phyloP scores from a whole-genome alignment of 2,888 invertebrate genomes.

The Standfussiana lucernea region DNA sequence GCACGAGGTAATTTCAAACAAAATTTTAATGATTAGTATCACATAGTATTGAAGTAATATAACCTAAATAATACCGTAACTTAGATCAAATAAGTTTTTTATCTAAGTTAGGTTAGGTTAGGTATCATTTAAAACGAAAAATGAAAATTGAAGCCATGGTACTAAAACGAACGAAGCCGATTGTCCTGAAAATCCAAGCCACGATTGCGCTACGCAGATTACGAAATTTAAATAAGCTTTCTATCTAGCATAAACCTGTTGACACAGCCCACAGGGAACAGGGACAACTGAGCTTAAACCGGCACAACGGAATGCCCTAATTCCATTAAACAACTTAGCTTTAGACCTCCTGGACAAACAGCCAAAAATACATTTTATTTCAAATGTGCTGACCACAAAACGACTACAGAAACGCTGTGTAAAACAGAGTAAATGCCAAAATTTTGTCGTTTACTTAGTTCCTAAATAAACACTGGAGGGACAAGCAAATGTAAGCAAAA shows the following conservation, averaged over 20 bases:
- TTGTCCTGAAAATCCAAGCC: background rate
- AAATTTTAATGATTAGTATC: too few species aligned
- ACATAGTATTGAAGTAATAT: too few species aligned
- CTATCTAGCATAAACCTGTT: constrained; percentile 38
- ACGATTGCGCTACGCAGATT: background rate
- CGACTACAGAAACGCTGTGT: constrained; percentile 22
- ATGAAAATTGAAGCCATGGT: background rate
- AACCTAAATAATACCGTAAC: background rate
- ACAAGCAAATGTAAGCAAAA: constrained; percentile 35
- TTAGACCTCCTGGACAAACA: constrained; percentile 41
- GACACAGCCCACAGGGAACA: constrained; percentile 18
- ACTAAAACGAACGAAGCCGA: background rate
- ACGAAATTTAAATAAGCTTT: constrained; percentile 24
- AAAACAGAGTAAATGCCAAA: background rate
- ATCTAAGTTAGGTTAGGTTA: too few species aligned
- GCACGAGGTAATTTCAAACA: background rate
- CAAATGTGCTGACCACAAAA: constrained; percentile 46
- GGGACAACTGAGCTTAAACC: background rate
- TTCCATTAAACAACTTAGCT: constrained; percentile 17
- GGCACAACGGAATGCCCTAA: constrained; percentile 16
- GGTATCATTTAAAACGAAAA: background rate
- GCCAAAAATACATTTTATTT: constrained; percentile 8
- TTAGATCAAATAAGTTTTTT: too few species aligned
- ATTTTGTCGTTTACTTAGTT: constrained; percentile 24
- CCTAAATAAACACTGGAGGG: constrained; percentile 46